These are phyloP conservation scores for Lagenorhynchus albirostris DNA, from an alignment of 2,113 vertebrate species.

Conservation along the genomic window DNA sequence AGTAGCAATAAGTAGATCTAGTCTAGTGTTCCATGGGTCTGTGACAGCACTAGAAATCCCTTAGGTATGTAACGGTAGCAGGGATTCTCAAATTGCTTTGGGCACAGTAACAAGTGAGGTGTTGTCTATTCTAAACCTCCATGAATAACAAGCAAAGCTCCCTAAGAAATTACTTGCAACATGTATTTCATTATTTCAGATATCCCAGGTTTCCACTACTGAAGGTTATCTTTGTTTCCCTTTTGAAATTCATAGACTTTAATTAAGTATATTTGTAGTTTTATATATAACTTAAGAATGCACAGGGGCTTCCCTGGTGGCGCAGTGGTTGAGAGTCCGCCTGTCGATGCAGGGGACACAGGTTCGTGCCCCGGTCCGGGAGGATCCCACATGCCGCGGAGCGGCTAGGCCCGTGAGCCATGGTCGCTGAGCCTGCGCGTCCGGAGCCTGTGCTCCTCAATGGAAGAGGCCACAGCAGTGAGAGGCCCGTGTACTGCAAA, in stretches of 20 bases:
- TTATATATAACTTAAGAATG: background rate
- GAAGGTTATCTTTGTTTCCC: background rate
- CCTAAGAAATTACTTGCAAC: background rate
- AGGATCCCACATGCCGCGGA: too few species aligned
- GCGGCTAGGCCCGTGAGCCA: too few species aligned
- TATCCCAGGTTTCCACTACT: background rate
- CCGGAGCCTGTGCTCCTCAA: too few species aligned
- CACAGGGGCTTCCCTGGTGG: too few species aligned
- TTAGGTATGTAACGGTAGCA: background rate
- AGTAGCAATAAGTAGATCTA: background rate
- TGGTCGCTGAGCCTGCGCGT: too few species aligned
- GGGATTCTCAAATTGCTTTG: background rate
- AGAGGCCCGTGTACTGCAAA: too few species aligned
- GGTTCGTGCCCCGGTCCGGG: too few species aligned
- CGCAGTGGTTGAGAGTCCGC: too few species aligned
- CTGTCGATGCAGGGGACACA: too few species aligned
- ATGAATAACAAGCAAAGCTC: background rate
- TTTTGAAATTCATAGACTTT: background rate
- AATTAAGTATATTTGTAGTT: background rate
- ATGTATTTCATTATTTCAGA: conserved; percentile 21
- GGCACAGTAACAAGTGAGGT: background rate
- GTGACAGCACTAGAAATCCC: background rate
- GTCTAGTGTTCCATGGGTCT: background rate
- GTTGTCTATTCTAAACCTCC: background rate
- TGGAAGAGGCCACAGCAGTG: too few species aligned